Base-by-base conservation (phyloP, 2,888 invertebrate genomes). In the Drosophila niveifrons region DNA sequence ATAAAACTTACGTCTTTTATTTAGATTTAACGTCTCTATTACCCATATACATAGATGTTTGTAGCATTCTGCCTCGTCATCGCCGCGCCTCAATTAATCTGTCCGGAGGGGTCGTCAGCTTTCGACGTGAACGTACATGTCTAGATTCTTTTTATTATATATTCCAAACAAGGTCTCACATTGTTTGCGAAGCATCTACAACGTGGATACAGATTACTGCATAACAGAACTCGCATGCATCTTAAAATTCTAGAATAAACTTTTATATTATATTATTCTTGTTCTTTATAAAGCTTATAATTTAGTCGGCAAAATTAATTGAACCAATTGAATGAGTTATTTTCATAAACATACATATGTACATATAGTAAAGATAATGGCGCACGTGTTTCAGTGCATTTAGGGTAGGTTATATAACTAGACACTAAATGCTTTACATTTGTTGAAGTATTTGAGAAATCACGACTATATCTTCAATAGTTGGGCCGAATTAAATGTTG, bases 1-100 rank as follows among this genome's bases (percentile, higher is more conserved):
- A 59, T 59, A 56, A 56, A 57, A 57, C 43, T 43, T 48, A 43
- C 57, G 47, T 56, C 23, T 47, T 31, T 47, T 17, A 44, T 48
- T 44, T 31, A 39, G 28, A 62, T 44, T 55, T 41, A 29, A 50
- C 31, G 28, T 13, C n/a, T 18, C 7, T 23, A 28, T 44, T 57
- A 39, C 23, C 8, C 41, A 18, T 11, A 11, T 23, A 23, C 9
- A 43, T 28, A 28, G 17, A 44, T 44, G 18, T 36, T 9, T 36
- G 23, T 15, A 9, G 3, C 0, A 31, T 47, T 15, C 43, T 10
- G 44, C n/a, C 31, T 36, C 31, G 34, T 29, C 23, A 29, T 28
- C 10, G 34, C 15, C 31, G 2, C 10, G 53, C n/a, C 48, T 53
- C 8, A 53, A 43, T 64, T 58, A 17, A 69, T 9, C 39, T n/a